Conservation (phyloP, 2,113 vertebrate genomes). For the Camelus dromedarius region DNA sequence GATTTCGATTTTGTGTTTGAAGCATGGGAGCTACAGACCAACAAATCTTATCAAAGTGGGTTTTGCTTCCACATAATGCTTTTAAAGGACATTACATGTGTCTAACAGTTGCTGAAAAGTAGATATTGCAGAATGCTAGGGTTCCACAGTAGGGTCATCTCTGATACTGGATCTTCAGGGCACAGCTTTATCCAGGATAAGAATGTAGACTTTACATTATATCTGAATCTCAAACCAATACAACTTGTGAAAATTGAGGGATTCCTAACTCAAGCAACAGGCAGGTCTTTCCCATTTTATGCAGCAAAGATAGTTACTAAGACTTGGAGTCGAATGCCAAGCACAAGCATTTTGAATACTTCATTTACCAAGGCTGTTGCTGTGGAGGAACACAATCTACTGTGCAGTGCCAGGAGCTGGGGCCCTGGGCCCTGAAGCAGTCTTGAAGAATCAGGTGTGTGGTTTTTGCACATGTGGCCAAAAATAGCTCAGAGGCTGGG, state of each 20-base stretch:
- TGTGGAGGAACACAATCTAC: background rate
- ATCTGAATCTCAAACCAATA: background rate
- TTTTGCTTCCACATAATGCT: conserved; percentile 64
- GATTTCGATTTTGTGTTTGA: conserved; percentile 31
- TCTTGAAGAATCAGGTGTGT: background rate
- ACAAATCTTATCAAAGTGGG: background rate
- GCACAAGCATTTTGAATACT: background rate
- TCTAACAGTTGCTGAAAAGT: conserved; percentile 20
- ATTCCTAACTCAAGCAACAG: background rate
- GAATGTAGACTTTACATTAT: conserved; percentile 2
- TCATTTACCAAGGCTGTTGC: background rate
- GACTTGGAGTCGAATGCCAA: background rate
- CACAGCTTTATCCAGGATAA: background rate
- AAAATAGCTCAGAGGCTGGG: background rate
- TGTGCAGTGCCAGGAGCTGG: background rate
- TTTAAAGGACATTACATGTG: background rate
- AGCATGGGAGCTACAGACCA: conserved; percentile 44
- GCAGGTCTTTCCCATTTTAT: background rate
- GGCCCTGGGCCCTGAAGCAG: background rate
- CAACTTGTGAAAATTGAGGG: background rate
- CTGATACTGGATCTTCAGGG: background rate
- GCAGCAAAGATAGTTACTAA: background rate
- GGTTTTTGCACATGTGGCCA: background rate
- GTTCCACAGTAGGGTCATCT: background rate
- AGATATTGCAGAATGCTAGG: conserved; percentile 23